Evolutionary conservation across 2,797 vertebrate genomes (phyloP).

Genomic region (Aratinga solstitialis): DNA sequence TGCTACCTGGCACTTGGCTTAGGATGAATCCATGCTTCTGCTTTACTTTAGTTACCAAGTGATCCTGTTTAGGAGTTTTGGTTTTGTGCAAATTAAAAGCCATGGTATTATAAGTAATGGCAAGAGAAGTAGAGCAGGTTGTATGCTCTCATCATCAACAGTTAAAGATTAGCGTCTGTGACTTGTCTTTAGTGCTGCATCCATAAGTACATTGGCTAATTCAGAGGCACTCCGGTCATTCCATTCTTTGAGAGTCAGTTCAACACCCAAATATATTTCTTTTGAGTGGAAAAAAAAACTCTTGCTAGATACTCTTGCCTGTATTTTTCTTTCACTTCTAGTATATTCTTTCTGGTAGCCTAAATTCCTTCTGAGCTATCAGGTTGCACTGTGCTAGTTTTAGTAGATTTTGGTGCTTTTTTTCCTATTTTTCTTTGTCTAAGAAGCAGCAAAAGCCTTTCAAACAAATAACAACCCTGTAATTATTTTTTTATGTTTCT

Average conservation of each 20-base stretch:
- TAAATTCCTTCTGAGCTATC: not conserved
- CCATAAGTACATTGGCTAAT: not conserved
- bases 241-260: not conserved
- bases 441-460: not conserved
- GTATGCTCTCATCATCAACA: rapidly evolving
- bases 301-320: not conserved
- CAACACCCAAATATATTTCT: not conserved
- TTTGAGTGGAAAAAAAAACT: not conserved
- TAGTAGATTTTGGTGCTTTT: not conserved
- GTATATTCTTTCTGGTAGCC: not conserved
- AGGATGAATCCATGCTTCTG: not conserved
- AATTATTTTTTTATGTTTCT: not conserved
- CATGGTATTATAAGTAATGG: not conserved
- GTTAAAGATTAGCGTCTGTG: not conserved
- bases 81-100: not conserved
- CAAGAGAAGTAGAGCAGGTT: not conserved
- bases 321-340: not conserved
- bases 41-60: not conserved
- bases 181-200: not conserved
- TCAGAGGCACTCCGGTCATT: not conserved
- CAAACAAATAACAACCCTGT: not conserved
- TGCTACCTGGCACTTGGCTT: not conserved
- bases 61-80: not conserved
- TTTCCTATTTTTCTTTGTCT: not conserved
- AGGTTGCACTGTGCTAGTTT: not conserved